These are phyloP conservation scores for Nyctereutes procyonoides DNA, from an alignment of 2,113 vertebrate genomes.

Conservation along the genomic window DNA sequence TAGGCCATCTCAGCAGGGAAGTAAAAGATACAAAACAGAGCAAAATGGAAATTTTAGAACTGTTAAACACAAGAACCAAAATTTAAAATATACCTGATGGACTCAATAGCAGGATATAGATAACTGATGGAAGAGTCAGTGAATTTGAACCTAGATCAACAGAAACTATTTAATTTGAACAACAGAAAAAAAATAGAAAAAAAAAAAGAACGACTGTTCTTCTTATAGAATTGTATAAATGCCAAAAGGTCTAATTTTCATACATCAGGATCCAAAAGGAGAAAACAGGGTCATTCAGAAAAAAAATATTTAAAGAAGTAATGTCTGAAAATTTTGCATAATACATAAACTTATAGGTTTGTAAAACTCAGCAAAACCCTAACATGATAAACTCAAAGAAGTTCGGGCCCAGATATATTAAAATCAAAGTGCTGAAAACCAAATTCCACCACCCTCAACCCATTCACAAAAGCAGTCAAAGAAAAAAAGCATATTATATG, in stretches of 20 bases:
- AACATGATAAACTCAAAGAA: background rate
- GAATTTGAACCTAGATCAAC: background rate
- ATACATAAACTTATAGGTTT: background rate
- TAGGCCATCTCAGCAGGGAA: background rate
- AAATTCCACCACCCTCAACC: background rate
- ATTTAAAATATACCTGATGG: background rate
- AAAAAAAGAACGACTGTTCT: background rate
- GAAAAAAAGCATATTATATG: background rate
- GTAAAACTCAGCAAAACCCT: background rate
- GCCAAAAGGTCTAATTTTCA: background rate
- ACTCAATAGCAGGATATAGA: background rate
- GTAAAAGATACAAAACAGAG: background rate
- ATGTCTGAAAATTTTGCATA: background rate
- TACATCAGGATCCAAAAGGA: background rate
- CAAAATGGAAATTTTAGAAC: background rate
- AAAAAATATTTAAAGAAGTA: background rate
- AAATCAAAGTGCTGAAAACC: background rate
- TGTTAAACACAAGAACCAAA: background rate
- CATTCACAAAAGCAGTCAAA: background rate
- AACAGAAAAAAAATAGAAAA: background rate
- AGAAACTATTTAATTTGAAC: background rate
- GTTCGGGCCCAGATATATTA: background rate
- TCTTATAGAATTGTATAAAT: background rate
- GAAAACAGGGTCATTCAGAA: background rate
- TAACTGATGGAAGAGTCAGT: background rate